Base-by-base conservation (phyloP, 2,113 vertebrate species). In the Pao palembangensis region DNA sequence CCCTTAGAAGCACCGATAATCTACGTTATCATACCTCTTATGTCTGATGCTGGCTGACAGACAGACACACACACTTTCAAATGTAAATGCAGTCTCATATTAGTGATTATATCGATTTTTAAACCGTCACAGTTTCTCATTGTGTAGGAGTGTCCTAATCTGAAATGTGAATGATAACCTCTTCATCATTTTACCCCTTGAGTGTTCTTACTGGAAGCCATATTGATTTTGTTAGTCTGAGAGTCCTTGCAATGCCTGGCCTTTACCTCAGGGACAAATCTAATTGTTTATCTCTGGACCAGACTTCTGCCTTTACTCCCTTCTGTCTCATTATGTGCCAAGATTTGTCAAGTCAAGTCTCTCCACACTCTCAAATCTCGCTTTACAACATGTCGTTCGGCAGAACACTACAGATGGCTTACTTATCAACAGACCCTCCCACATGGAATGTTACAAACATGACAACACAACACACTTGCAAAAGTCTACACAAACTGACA, bases 281-380 rank as follows among this genome's bases (percentile, higher is more conserved):
- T 91, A 92, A 92, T 92, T 92, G 90, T 92, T 92, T 91, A 91
- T 91, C 89, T 90, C 90, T 91, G 90, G 89, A 91, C 34, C 88
- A 90, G 88, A 88, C 89, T 91, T 88, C 87, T 91, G 88, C 83
- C 78, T 90, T 89, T 84, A 86, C 88, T 91, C 88, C 88, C 90
- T 89, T 90, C 90, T 91, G 89, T 89, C 91, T 92, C 85, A 87
- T 91, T 91, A 91, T 86, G 85, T 91, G 91, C 90, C 91, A 92
- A 91, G 88, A 91, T 91, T 91, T 91, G 90, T 91, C 90, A 89
- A 91, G 91, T 91, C 88, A 89, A 91, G 86, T 90, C 90, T 89
- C 88, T 83, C 86, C 88, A 91, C 91, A 90, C 86, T 89, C 87
- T 87, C 85, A 80, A 90, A 89, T 90, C 88, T 79, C 87, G 76